Evolutionary conservation across 2,888 invertebrate genomes (phyloP), one percentile per base, ranked within the genome.

Genomic region (Phengaris arion): DNA sequence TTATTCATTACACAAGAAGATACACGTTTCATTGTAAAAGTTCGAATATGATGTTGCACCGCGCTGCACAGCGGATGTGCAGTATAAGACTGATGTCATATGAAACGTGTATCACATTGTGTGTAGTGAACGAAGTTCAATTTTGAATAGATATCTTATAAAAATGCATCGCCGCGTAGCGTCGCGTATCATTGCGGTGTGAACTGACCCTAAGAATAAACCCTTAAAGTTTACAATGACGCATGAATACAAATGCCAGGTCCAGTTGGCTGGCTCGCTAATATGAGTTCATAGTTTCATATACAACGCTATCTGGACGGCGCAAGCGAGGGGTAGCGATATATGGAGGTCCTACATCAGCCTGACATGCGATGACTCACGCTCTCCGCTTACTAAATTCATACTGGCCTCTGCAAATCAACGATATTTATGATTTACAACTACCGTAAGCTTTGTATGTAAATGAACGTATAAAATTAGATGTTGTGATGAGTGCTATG

Each of bases 301-400:
- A 45, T 45, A 45, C 52, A 52, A 52, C 45, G 35, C 35, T 64
- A 64, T 64, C 35, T 64, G 35, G 35, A 35, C 45, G 35, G 12
- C 35, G 10, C 35, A 55, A 55, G 55, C 64, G 64, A 45, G 64
- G 64, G 64, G 35, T 35, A 10, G 12, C 10, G 64, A 64, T 69
- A 51, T 70, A 70, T 70, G 48, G 70, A 15, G 70, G 51, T 9
- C 51, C 70, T 70, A 70, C 70, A 51, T 70, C 70, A 70, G 51
- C 48, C 22, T 70, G 70, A 70, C 70, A 70, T 7, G 15, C 70
- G 51, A 70, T 70, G 70, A 70, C 70, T 70, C 70, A 70, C 51
- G 10, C 51, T 70, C 70, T 15, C 15, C 64, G 64, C 59, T 64
- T 22, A 70, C 70, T 70, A 70, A 70, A 70, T 70, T 51, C 51